Base-by-base conservation (phyloP, 2,888 invertebrate genomes). In the Tetragonula carbonaria region DNA sequence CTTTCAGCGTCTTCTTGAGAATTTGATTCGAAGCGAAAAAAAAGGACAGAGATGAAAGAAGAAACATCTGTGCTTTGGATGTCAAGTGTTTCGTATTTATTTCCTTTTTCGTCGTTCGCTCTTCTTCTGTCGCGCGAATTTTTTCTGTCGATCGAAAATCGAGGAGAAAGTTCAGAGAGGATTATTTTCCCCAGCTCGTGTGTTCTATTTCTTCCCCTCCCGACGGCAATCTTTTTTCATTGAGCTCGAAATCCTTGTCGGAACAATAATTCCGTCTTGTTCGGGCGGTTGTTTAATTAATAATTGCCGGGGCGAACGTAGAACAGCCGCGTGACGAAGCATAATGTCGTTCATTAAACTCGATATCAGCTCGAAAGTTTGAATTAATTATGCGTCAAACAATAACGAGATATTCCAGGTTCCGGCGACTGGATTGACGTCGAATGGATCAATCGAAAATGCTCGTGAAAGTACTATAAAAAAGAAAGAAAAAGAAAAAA, bases 271-370 rank as follows among this genome's bases (percentile, higher is more conserved):
- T 51, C 57, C 62, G 51, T 50, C 68, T 67, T 67, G 28, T 38
- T 50, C 53, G n/a, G 13, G 16, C 59, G 45, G 59, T 50, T 72
- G 38, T 82, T 80, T 62, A 72, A 80, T 83, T 73, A 78, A 84
- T 84, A 68, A 78, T 74, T 78, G 23, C 14, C 11, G n/a, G 4
- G 62, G 66, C 38, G 70, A n/a, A 5, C 57, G 78, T 55, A 68
- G 65, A 72, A 51, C 28, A 55, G 45, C 67, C 53, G 57, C 59
- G 53, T 57, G 73, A 73, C 72, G 33, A 0, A 13, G 63, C 83
- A 57, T 68, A 84, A 75, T 73, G 50, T 68, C 78, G 66, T 74
- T 74, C 83, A 55, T 83, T 78, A 74, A 65, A 67, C 62, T 62
- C 78, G 62, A 67, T 66, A 74, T 74, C 72, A 53, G 33, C n/a